phyloP scores from a whole-genome alignment of 2,797 vertebrate species.

The Dryobates pubescens region DNA sequence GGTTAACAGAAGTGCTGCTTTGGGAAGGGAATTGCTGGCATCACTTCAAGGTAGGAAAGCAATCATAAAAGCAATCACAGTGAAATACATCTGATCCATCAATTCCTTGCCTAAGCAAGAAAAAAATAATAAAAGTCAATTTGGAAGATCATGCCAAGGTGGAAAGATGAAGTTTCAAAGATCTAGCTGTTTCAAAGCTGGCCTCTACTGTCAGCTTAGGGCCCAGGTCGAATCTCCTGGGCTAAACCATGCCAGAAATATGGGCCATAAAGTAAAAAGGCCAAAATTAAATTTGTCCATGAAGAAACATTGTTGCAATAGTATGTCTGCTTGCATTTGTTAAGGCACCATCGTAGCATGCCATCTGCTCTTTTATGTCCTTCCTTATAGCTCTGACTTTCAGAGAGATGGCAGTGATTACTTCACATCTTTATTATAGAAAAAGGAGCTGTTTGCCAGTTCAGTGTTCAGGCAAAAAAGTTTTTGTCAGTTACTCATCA shows the following conservation, averaged over 20 bases:
- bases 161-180: not conserved
- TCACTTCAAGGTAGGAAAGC: not conserved
- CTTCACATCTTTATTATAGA: conserved; percentile 59
- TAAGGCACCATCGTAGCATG: not conserved
- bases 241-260: not conserved
- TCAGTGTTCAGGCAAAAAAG: conserved; percentile 38
- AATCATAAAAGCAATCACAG: not conserved
- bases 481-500: conserved; percentile 72
- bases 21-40: not conserved
- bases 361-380: conserved; percentile 41
- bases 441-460: conserved; percentile 51
- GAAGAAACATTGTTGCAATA: not conserved
- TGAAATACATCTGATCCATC: not conserved
- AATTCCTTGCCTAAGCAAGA: not conserved
- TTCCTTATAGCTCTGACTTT: conserved; percentile 46
- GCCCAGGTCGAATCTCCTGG: not conserved
- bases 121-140: not conserved
- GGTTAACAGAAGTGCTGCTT: not conserved
- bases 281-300: not conserved
- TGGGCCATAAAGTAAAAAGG: not conserved
- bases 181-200: not conserved
- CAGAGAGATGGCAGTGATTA: conserved; percentile 41
- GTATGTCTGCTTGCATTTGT: not conserved
- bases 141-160: not conserved
- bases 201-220: not conserved